Evolutionary conservation across 2,113 vertebrate genomes (phyloP).

Genomic region (Lathamus discolor): DNA sequence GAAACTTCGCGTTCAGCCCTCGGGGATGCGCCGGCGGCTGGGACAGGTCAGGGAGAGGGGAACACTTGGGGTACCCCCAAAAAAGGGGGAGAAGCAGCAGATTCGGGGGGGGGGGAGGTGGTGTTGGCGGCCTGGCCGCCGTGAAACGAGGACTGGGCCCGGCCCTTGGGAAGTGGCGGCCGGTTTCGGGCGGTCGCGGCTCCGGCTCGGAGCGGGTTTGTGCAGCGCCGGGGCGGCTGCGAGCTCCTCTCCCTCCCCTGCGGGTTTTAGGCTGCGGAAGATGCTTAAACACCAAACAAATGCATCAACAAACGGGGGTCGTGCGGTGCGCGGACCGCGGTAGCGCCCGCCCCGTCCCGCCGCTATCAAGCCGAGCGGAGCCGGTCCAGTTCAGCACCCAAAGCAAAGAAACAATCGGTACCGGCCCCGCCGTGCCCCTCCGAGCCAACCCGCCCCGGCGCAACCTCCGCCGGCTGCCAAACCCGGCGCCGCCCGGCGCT

Average conservation of each 20-base stretch:
- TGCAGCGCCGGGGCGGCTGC: too few relatives aligned
- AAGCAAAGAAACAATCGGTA: rapidly evolving
- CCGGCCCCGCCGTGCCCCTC: background rate
- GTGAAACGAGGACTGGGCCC: background rate
- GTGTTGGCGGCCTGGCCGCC: background rate
- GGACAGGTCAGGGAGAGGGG: background rate
- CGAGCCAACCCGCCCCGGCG: background rate
- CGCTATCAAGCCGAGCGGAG: background rate
- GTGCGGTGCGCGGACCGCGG: background rate
- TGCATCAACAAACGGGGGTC: background rate
- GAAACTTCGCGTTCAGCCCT: background rate
- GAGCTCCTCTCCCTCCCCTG: too few relatives aligned
- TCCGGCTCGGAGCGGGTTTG: too few relatives aligned
- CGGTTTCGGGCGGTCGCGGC: background rate
- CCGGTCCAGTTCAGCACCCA: background rate
- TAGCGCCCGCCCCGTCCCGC: background rate
- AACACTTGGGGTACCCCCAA: background rate
- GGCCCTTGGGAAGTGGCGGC: background rate
- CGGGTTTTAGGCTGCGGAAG: background rate
- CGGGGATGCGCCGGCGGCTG: background rate
- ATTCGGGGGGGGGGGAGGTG: too few relatives aligned
- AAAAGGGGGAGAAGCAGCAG: background rate
- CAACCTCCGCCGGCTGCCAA: background rate
- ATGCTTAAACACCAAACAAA: background rate
- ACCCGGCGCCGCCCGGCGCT: background rate